Percentiles rank a stretch among this genome's conserved stretches.
phyloP scores from a whole-genome alignment of 2,113 vertebrate genomes.

The Tenrec ecaudatus region DNA sequence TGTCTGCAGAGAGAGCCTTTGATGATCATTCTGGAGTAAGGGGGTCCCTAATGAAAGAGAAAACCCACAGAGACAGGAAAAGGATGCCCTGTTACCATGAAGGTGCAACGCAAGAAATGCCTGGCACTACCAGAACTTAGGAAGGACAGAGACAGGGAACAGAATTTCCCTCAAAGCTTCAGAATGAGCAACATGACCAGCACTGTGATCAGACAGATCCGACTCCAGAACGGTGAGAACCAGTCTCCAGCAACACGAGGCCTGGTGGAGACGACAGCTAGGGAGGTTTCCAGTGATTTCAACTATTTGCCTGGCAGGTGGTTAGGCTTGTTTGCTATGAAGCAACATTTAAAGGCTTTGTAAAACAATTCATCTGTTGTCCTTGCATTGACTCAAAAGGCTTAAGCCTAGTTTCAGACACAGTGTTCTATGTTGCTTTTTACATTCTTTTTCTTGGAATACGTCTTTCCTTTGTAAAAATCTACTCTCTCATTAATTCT shows the following conservation, averaged over 20 bases:
- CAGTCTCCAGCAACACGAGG: neutral
- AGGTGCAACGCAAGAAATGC: neutral
- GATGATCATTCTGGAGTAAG: neutral
- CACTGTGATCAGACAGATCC: neutral
- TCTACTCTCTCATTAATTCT: neutral
- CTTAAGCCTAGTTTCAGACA: neutral
- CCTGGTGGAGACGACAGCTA: neutral
- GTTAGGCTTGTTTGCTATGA: neutral
- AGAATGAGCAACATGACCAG: neutral
- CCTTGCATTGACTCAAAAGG: neutral
- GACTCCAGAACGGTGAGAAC: neutral
- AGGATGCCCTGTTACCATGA: neutral
- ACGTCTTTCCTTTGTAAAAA: neutral
- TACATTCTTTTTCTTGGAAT: neutral
- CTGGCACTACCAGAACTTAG: neutral
- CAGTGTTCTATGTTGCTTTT: neutral
- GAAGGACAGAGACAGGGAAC: neutral
- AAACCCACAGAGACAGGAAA: neutral
- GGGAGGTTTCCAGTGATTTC: fast-evolving
- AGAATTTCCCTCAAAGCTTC: neutral
- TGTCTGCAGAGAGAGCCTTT: neutral
- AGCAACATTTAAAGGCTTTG: neutral
- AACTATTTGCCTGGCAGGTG: neutral
- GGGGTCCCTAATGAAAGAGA: neutral
- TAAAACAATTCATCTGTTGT: neutral